A percentile compares a stretch with the other conserved stretches of the same genome.
Conservation (phyloP, 1,140 invertebrate genomes). For the Calycopis cecrops region DNA sequence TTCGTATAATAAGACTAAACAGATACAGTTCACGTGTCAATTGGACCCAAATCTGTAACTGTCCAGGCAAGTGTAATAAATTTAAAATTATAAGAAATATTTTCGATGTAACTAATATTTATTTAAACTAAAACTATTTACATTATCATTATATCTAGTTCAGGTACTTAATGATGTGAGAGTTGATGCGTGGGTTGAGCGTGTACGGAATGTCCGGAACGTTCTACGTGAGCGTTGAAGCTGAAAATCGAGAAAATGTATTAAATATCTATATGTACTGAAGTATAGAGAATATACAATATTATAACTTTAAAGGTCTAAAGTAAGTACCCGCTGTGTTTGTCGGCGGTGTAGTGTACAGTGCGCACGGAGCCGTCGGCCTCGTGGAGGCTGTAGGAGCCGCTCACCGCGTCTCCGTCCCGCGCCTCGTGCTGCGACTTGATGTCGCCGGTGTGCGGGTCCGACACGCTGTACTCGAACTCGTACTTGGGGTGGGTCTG, state of each 20-base stretch:
- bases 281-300: too few relatives aligned
- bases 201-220: slow-evolving; percentile 30
- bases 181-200: slow-evolving; percentile 22
- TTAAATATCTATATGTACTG: too few relatives aligned
- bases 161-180: slow-evolving; percentile 25
- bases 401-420: slow-evolving; percentile 63
- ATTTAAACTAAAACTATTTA: too few relatives aligned
- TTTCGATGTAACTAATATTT: too few relatives aligned
- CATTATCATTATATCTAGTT: too few relatives aligned
- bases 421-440: slow-evolving; percentile 52
- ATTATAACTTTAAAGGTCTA: too few relatives aligned
- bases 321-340: slow-evolving; percentile 53
- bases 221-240: slow-evolving; percentile 38
- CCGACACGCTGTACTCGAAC: slow-evolving; percentile 63
- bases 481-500: slow-evolving; percentile 53
- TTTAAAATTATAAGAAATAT: too few relatives aligned
- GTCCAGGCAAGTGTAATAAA: too few relatives aligned
- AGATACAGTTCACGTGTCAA: too few relatives aligned
- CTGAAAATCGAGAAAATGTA: slow-evolving; percentile 19
- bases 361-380: slow-evolving; percentile 58
- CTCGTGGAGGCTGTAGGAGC: slow-evolving; percentile 68
- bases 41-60: too few relatives aligned
- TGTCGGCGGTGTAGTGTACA: slow-evolving; percentile 57
- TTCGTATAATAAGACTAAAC: too few relatives aligned
- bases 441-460: slow-evolving; percentile 50